Base-by-base conservation (phyloP, 2,888 invertebrate genomes). In the Unio pictorum region DNA sequence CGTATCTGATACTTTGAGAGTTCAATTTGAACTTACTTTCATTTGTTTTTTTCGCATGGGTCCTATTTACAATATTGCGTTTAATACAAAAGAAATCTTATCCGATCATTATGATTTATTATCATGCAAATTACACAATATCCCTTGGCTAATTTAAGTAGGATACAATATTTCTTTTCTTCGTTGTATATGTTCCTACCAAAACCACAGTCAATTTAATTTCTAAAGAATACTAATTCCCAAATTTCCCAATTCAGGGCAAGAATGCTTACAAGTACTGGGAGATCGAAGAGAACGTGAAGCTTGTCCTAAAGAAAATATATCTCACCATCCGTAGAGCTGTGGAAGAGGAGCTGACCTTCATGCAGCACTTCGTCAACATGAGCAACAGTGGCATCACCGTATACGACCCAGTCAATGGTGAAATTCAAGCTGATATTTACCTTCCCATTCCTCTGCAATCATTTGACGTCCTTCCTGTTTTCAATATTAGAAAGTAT, bases 211-310 rank as follows among this genome's bases (percentile, higher is more conserved):
- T 45, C 11, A 45, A 45, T 8, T 4, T 11, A 11, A 45, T 45
- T 45, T 3, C 1, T 45, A 45, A 11, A 11, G 0, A 45, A 45
- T 11, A 45, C 2, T 11, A 45, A 45, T 11, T 11, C 11, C 3
- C 1, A 45, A 45, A 11, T 45, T 11, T 45, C 11, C 28, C 65
- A 26, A 72, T 73, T 17, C 68, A 84, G 84, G 79, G 75, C 34
- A 60, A 73, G 11, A 78, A 81, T 73, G 80, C 81, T 11, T 82
- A 79, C 71, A 81, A 82, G 69, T 81, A 76, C 70, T 80, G 81
- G 81, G 81, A 84, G 61, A 62, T 84, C 54, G 78, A 82, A 26
- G 79, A 82, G 67, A 78, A 81, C 64, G 61, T 75, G 1, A 71
- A 78, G 58, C 54, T 69, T 4, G 34, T 69, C 30, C 17, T 73